Percentiles rank a stretch among this genome's conserved stretches.
These are phyloP conservation scores for Beroe ovata DNA, from an alignment of 37 sponge, comb jelly and placozoan genomes.

Conservation along the genomic window DNA sequence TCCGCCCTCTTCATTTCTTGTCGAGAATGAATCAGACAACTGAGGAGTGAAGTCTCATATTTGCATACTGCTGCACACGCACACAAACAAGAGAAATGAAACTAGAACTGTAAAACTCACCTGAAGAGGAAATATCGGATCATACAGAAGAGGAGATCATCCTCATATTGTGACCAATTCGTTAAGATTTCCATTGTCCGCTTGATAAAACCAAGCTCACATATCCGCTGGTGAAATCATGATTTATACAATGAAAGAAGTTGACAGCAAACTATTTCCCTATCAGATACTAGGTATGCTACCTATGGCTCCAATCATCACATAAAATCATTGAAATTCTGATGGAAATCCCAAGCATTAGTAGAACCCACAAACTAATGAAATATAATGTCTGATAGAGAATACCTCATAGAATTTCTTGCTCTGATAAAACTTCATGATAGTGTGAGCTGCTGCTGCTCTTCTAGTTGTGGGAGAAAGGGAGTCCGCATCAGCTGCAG, in stretches of 20 bases:
- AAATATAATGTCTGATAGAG: no score
- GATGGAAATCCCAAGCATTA: no score
- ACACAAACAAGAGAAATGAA: no score
- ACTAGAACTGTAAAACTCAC: no score
- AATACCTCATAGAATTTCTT: conserved; percentile 36
- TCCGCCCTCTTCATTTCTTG: conserved; percentile 32
- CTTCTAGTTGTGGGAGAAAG: conserved; percentile 37
- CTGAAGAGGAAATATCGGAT: conserved; percentile 67
- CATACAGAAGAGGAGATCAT: conserved; percentile 39
- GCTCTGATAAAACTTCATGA: conserved; percentile 68
- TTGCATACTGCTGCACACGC: no score
- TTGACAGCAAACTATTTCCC: no score
- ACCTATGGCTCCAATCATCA: no score
- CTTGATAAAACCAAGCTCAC: conserved; percentile 14
- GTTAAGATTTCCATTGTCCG: conserved; percentile 36
- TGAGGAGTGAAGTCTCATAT: no score
- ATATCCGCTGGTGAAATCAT: conserved; percentile 46
- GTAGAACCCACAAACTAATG: no score
- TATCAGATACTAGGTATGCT: no score
- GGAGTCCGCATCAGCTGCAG: conserved; percentile 11
- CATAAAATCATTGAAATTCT: no score
- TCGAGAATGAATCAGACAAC: conserved; percentile 34
- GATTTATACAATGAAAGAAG: no score
- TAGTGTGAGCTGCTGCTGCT: conserved; percentile 52
- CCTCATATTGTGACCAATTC: not conserved